Conservation (phyloP, 2,888 invertebrate species). For the Philaethria dido region DNA sequence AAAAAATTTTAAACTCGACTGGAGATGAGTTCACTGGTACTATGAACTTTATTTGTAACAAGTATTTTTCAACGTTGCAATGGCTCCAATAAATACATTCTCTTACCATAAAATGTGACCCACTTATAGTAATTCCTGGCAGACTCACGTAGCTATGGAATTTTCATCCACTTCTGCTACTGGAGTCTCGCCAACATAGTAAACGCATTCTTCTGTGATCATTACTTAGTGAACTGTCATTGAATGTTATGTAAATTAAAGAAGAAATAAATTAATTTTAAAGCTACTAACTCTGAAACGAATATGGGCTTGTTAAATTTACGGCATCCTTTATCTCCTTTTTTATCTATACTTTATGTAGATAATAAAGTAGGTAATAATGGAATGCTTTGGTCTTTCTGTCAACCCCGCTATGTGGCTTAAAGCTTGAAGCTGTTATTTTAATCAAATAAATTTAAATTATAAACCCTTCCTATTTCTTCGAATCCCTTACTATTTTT, state of each 20-base stretch:
- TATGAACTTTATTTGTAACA: slow-evolving; percentile 17
- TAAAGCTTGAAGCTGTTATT: too few species aligned
- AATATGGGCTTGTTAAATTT: too few species aligned
- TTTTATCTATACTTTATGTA: background rate
- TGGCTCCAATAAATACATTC: slow-evolving; percentile 20
- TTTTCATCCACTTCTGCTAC: slow-evolving; percentile 28
- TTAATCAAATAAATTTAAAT: too few species aligned
- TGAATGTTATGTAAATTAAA: background rate
- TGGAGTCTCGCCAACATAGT: slow-evolving; percentile 15
- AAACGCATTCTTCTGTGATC: background rate
- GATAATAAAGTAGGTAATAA: too few species aligned
- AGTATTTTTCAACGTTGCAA: slow-evolving; percentile 11
- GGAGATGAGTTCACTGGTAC: slow-evolving; percentile 16
- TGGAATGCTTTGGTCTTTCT: too few species aligned
- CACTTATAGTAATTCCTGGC: slow-evolving; percentile 25
- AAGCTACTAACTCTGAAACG: too few species aligned
- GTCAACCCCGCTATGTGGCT: too few species aligned
- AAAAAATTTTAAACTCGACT: background rate
- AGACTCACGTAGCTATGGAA: slow-evolving; percentile 8
- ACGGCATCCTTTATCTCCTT: too few species aligned
- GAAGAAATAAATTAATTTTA: background rate
- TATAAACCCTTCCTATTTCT: too few species aligned
- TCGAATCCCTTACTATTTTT: too few species aligned
- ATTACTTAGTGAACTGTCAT: background rate
- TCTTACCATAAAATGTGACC: slow-evolving; percentile 29